Base-by-base conservation (phyloP, 2,888 invertebrate genomes). In the Osmoderma eremita region DNA sequence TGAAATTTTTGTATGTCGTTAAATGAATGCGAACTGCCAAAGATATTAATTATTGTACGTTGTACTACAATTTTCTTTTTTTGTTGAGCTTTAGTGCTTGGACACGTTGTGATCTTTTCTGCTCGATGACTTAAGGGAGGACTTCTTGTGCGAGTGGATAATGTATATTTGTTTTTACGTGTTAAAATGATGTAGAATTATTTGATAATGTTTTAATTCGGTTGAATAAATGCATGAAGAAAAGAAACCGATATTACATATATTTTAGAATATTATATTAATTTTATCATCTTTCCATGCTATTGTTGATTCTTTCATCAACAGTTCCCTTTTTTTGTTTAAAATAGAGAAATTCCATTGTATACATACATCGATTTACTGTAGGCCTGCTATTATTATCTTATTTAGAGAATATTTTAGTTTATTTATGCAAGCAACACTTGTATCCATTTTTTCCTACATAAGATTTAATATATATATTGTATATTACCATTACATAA, bases 11-110 rank as follows among this genome's bases (percentile, higher is more conserved):
- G 3, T 30, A 30, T 24, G 1, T 50, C 30, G 13, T 50, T 22
- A 54, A 18, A 56, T 54, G 20, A 42, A 41, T 30, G 22, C 20
- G 13, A 56, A 56, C 56, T 56, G 56, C 56, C 56, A 56, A 56
- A 56, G 56, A 56, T 56, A 56, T 20, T 48, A 45, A 20, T 48
- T 48, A 20, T 30, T 30, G 30, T 30, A 30, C 10, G 30, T 30
- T 30, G 2, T 30, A 30, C 30, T 30, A 30, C n/a, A 1, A 15
- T 42, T 41, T 42, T 42, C 15, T 42, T 10, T 17, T 8, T 18
- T 48, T 48, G 48, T 48, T 18, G 20, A 48, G 6, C 18, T 48
- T 20, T 20, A 20, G 48, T 20, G 48, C 18, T 20, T 48, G 45
- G 17, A 48, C 30, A 30, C 30, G 5, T 3, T 30, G 30, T 30